Evolutionary conservation across 2,888 invertebrate species (phyloP).

Genomic region (Coleophora deauratella): DNA sequence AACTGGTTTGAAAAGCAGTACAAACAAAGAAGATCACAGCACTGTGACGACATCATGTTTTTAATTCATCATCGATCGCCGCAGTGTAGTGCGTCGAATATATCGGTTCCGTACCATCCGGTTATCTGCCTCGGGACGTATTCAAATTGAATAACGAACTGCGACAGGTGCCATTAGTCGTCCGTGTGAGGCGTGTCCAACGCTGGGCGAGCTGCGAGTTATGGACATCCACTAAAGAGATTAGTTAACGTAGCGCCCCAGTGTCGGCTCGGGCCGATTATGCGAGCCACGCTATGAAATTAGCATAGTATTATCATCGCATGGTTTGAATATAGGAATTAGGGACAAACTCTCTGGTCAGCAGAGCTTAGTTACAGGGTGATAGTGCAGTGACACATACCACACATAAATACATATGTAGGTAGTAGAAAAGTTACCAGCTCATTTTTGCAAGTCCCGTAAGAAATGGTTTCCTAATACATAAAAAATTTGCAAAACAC

Average conservation of each 20-base stretch:
- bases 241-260: background rate
- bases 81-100: background rate
- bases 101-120: conserved; percentile 21
- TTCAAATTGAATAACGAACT: conserved; percentile 40
- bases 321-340: too few species aligned
- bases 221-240: background rate
- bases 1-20: background rate
- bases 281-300: background rate
- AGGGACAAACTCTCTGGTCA: too few species aligned
- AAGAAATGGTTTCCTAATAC: too few species aligned
- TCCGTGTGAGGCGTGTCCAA: background rate
- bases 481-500: too few species aligned
- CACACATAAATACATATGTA: too few species aligned
- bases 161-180: conserved; percentile 13
- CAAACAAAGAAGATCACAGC: background rate
- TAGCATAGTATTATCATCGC: background rate
- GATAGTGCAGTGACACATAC: too few species aligned
- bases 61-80: too few species aligned
- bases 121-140: conserved; percentile 26
- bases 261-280: background rate
- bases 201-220: background rate
- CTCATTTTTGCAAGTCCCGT: too few species aligned
- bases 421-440: too few species aligned
- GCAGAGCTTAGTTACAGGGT: too few species aligned
- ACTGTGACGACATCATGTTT: background rate